Evolutionary conservation across 2,888 invertebrate genomes (phyloP), one percentile per base, ranked within the genome.

Genomic region (Griposia aprilina): DNA sequence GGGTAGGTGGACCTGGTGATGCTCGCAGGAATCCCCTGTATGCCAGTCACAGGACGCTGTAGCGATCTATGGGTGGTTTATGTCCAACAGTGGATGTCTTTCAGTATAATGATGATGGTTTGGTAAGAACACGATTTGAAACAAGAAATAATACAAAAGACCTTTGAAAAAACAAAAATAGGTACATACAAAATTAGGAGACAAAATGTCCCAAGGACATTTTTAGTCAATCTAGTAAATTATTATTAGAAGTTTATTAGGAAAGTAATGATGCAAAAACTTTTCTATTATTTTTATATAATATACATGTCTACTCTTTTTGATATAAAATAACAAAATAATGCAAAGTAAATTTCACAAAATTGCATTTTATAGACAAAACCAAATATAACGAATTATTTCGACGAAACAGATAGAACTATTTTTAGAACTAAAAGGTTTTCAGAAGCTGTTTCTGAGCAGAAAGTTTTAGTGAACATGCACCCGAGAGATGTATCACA

Each of bases 381-480:
- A 26, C 15, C 15, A 13, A 15, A 23, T 52, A 26, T 23, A 5
- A 0, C 1, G 17, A 17, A n/a, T 20, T 52, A 17, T 75, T 73
- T 45, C 17, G 11, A 10, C 1, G 2, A 17, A 65, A n/a, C 20
- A 30, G 20, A 52, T 17, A 30, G 8, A 52, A 15, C 23, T 2
- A 20, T 15, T 52, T 50, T 11, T 26, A 6, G 13, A 36, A 36
- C 23, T 23, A 15, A 52, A 23, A 23, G 23, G 30, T 81, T 57
- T 74, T 68, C 30, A 20, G 45, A 48, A 71, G 26, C 26, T 30
- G 10, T 45, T 48, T 45, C 36, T 26, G 20, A 13, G 17, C 15
- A 60, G n/a, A 69, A 83, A 81, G n/a, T 81, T 83, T 45, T 72
- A 23, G 57, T 60, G 50, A 81, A 81, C 57, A 76, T 76, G 60